Base-by-base conservation (phyloP, 2,888 invertebrate species). In the Microctonus hyperodae region DNA sequence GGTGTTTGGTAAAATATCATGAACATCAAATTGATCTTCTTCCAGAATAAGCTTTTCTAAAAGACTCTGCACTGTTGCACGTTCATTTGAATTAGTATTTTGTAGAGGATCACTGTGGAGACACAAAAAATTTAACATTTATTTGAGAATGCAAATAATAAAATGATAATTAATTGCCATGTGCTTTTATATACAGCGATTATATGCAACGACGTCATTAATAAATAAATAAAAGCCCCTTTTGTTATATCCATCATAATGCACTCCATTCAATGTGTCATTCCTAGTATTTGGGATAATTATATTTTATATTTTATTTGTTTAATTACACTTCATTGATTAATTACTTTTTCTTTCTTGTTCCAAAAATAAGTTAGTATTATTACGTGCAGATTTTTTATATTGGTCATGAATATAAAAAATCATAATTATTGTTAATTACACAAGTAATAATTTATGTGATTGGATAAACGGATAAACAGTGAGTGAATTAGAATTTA, bases 1-100 rank as follows among this genome's bases (percentile, higher is more conserved):
- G 0, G 97, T 97, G 80, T 97, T 97, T 16, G 97, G 97, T 62
- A 97, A 86, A 77, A 96, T 96, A 79, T 94, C 95, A 77, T 93
- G 90, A 3, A 97, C 96, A 78, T 96, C 96, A 81, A 97, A 95
- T 83, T 96, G 95, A 85, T 95, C 95, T 83, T 96, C 94, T 86
- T 97, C 95, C 70, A 97, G 88, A 73, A 97, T 96, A 1, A 97
- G 87, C 83, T 92, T 93, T 85, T 97, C 94, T 75, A 98, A 86
- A 68, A 97, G 87, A 66, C 90, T 88, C 81, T 95, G 90, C 0
- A 96, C 95, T 64, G 90, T 90, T 1, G 95, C 91, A 69, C 95
- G 88, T 83, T 96, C 95, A 79, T 96, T 95, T 62, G 92, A 92
- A 76, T 94, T 94, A 50, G 91, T 89, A 81, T 96, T 92, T 71